A percentile compares a stretch with the other conserved stretches of the same genome.
Evolutionary conservation across 2,113 vertebrate species (phyloP).

Genomic region (Lichenostomus cassidix): DNA sequence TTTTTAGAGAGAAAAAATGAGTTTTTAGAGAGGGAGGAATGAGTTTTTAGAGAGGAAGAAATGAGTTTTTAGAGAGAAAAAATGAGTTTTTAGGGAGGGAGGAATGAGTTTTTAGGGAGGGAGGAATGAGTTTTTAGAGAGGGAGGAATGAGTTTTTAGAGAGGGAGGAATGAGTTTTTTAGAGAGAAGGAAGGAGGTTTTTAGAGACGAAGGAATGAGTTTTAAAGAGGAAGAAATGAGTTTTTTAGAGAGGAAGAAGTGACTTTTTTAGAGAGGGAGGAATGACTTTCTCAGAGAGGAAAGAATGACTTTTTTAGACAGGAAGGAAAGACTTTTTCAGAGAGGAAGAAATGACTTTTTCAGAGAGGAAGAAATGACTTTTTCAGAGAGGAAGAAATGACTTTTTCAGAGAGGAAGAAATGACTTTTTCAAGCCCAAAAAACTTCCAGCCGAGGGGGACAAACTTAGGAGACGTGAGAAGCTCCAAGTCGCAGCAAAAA

Average conservation of each 20-base stretch:
- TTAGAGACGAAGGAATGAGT: not conserved
- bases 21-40: no score
- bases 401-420: not conserved
- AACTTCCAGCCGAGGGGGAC: constrained; percentile 30
- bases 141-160: not conserved
- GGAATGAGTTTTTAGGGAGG: not conserved
- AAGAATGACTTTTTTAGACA: not conserved
- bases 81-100: not conserved
- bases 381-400: not conserved
- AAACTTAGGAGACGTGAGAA: not conserved
- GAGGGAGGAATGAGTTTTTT: not conserved
- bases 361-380: not conserved
- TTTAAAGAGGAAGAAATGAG: not conserved
- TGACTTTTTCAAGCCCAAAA: constrained; percentile 24
- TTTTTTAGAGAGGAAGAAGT: not conserved
- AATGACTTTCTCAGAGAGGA: not conserved
- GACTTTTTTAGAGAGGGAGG: not conserved
- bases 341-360: not conserved
- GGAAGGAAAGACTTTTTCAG: not conserved
- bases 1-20: not conserved
- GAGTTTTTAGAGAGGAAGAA: not conserved
- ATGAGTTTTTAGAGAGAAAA: not conserved
- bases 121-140: not conserved
- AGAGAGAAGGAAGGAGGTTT: not conserved
- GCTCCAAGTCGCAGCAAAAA: constrained; percentile 35